Evolutionary conservation across 2,797 vertebrate species (phyloP), one percentile per base, ranked within the genome.

Genomic region (Yasuhikotakia modesta): DNA sequence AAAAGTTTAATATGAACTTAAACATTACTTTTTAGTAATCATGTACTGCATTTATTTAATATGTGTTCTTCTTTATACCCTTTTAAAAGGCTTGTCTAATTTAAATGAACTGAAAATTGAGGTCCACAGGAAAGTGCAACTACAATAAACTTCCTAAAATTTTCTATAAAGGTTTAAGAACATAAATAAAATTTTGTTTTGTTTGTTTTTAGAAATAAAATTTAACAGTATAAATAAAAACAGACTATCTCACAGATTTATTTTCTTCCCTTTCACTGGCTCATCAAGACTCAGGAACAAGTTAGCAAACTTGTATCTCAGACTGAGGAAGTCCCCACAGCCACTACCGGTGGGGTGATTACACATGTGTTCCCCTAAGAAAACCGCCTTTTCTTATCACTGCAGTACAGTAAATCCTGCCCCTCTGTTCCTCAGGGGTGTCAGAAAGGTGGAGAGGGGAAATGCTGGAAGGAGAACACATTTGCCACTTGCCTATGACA

Each of bases 401-500:
- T 89, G 90, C 83, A 81, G 86, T 84, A 85, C 86, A 88, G 89
- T 92, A 92, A 94, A 93, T 93, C 86, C 89, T 82, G 71, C 82
- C 79, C 85, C 83, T 80, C 76, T 45, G 77, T 88, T 88, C 87
- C 89, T 87, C 24, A 74, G 66, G 73, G 79, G 70, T 78, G 67
- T 78, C 75, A 78, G 84, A 64, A 45, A 50, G 70, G 83, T 67
- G 30, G 75, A 82, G 86, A 88, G 88, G 87, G 95, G 95, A 96
- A 88, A 88, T 84, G 94, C 95, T 96, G 94, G 93, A 93, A 93
- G 92, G 91, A 93, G 91, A 91, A 94, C 93, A 94, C 93, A 95
- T 95, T 96, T 95, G 96, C 95, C 95, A 96, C 95, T 97, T 96
- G 95, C 93, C 93, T 94, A 94, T 95, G 96, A 98, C 96, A 98